These are phyloP conservation scores for Atopsyche davidsoni DNA, from an alignment of 1,140 invertebrate genomes.

Conservation along the genomic window DNA sequence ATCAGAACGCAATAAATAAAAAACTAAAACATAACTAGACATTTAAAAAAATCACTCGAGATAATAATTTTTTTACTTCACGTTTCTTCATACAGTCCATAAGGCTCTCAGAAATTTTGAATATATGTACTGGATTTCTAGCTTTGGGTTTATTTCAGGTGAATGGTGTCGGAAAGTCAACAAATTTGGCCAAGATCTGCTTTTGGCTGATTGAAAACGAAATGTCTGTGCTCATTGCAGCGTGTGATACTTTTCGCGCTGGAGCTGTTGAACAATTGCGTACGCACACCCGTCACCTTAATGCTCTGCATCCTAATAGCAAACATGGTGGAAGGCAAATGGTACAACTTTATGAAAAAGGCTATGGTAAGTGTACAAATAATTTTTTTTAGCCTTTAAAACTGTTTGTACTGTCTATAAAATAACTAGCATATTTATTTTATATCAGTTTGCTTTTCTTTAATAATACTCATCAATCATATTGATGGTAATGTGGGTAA, in stretches of 20 bases:
- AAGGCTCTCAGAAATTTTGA: too few species aligned
- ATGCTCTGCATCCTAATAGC: slow-evolving; percentile 83
- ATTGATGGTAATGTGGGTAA: too few species aligned
- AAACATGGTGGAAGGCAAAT: slow-evolving; percentile 65
- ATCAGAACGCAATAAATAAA: too few species aligned
- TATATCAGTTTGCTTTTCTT: too few species aligned
- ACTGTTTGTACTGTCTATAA: background rate
- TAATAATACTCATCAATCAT: too few species aligned
- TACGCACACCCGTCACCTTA: slow-evolving; percentile 91
- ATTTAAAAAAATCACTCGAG: too few species aligned
- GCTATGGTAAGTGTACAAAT: slow-evolving; percentile 66
- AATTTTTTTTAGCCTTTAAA: background rate
- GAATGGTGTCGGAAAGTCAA: slow-evolving; percentile 99
- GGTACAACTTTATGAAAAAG: slow-evolving; percentile 96
- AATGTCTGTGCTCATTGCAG: slow-evolving; percentile 92
- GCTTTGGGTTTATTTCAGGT: slow-evolving; percentile 38
- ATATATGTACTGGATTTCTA: too few species aligned
- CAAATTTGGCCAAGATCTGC: slow-evolving; percentile 98
- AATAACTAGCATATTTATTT: too few species aligned
- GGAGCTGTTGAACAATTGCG: slow-evolving; percentile 98
- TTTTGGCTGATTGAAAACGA: slow-evolving; percentile 99
- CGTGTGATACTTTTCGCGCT: slow-evolving; percentile 98
- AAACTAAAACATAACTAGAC: too few species aligned
- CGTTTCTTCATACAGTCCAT: too few species aligned
- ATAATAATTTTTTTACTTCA: too few species aligned